Evolutionary conservation across 2,113 vertebrate genomes (phyloP), one percentile per base, ranked within the genome.

Genomic region (Sylvietta virens): DNA sequence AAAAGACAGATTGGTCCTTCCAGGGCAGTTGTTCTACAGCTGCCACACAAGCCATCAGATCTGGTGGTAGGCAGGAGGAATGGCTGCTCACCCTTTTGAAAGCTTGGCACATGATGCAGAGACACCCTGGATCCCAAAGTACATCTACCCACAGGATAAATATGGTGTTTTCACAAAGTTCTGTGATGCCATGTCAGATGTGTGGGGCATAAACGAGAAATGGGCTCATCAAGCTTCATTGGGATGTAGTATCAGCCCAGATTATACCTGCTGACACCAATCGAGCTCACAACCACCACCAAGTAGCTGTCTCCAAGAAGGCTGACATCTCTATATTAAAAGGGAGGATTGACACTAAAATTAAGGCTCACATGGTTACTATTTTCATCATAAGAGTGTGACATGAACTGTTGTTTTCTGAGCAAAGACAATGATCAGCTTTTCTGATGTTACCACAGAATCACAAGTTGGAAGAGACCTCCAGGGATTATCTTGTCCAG

Each of bases 41-140:
- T 60, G 53, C 57, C n/a, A 28, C 1, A 8, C 40, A 61, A 86
- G 44, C 6, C 0, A 0, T n/a, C 53, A 66, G 74, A 58, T 6
- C 5, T 27, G 15, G 19, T 13, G 28, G 22, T 13, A 11, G 17
- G 13, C 17, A 61, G 42, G 26, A 70, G 28, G 40, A 92, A 48
- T 1, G 3, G 16, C 15, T 45, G 18, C 24, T 92, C 30, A 37
- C 21, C 24, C 19, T 40, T 72, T 69, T 27, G 11, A 47, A 81
- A 94, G 8, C 18, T 76, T 67, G n/a, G n/a, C 23, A 20, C 40
- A 27, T 5, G 17, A 37, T 14, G 33, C 62, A 87, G 54, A 73
- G 42, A 42, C 15, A 51, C 8, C 3, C 13, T n/a, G 48, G 40
- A 45, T 80, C 31, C 54, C 45, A 56, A 56, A 90, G n/a, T 5